Conservation (phyloP, 2,797 vertebrate genomes). For the Hemitrygon akajei region DNA sequence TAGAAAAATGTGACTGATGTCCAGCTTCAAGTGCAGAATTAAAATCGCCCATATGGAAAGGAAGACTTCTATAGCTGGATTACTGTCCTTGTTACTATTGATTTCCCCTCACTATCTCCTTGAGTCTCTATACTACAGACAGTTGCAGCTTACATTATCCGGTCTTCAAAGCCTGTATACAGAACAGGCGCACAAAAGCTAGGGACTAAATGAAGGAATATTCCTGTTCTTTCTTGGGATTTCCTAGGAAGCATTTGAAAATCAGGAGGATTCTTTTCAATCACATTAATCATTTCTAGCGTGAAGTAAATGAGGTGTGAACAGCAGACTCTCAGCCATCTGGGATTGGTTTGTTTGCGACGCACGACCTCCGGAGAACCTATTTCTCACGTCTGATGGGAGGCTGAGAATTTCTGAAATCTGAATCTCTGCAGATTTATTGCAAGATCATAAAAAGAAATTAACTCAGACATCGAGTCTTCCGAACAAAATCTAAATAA, state of each 20-base stretch:
- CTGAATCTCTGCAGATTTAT: neutral
- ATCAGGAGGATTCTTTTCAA: neutral
- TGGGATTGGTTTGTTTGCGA: neutral
- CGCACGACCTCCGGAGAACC: neutral
- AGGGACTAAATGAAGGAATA: neutral
- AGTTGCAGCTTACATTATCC: neutral
- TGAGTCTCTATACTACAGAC: neutral
- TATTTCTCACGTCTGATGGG: neutral
- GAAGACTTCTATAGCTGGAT: neutral
- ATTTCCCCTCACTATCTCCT: neutral
- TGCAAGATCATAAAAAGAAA: neutral
- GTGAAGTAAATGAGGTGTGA: slow-evolving; percentile 25
- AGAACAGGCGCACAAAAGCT: neutral
- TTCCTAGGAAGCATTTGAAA: neutral
- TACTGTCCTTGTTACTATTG: neutral
- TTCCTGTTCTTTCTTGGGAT: no score
- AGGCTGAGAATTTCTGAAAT: neutral
- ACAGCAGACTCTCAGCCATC: neutral
- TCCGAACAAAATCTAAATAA: neutral
- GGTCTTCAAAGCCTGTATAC: neutral
- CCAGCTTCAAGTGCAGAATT: neutral
- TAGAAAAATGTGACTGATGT: neutral
- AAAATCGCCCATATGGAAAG: neutral
- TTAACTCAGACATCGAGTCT: neutral
- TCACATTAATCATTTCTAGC: neutral